phyloP scores from a whole-genome alignment of 2,888 invertebrate species.

The Diplazon laetatorius region DNA sequence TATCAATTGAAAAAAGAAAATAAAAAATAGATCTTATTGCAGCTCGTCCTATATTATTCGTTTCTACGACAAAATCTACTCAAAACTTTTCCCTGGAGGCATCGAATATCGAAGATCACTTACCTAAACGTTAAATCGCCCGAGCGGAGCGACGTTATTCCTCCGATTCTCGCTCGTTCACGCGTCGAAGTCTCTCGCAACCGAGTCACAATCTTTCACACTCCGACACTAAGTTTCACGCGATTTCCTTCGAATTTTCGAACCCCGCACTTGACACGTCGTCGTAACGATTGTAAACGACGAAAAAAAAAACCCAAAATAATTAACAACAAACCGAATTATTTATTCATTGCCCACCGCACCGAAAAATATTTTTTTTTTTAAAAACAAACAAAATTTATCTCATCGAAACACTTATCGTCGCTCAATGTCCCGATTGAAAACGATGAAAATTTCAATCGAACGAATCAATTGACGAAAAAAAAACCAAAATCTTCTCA shows the following conservation, averaged over 20 bases:
- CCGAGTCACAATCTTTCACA: slow-evolving; percentile 74
- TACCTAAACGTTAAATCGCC: slow-evolving; percentile 71
- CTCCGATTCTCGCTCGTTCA: slow-evolving; percentile 69
- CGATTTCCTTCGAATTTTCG: slow-evolving; percentile 10
- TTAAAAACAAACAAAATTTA: not conserved
- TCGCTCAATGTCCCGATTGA: not conserved
- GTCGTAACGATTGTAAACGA: slow-evolving; percentile 9
- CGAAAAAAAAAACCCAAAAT: no score
- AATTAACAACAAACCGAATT: no score
- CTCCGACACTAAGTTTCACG: slow-evolving; percentile 71
- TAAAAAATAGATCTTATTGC: no score
- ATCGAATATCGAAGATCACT: slow-evolving; percentile 51
- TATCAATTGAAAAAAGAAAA: no score
- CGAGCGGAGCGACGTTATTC: slow-evolving; percentile 69
- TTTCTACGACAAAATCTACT: no score
- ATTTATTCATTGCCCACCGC: not conserved
- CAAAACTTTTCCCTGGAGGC: no score
- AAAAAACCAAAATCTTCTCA: not conserved
- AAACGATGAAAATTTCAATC: not conserved
- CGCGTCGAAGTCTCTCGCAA: slow-evolving; percentile 76
- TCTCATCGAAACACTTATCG: slow-evolving; percentile 15
- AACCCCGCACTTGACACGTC: slow-evolving; percentile 22
- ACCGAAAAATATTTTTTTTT: not conserved
- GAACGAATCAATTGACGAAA: no score
- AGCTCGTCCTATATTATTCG: no score